A percentile compares a stretch with the other conserved stretches of the same genome.
Conservation (phyloP, 2,113 vertebrate genomes). For the Megaceryle torquata region DNA sequence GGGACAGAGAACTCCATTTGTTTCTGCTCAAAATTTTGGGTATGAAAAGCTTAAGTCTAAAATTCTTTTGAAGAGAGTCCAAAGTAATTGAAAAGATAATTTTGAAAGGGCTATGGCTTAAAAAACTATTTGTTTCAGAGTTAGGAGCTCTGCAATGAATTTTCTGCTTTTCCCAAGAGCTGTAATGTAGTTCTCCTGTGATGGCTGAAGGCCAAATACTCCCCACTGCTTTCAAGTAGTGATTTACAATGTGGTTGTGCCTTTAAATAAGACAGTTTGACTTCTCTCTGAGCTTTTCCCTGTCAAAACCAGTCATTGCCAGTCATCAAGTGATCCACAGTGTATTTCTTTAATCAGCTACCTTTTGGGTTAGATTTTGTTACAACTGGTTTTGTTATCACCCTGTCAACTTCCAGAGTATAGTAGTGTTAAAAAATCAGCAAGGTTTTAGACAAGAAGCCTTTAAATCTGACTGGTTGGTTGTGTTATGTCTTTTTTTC, state of each 20-base stretch:
- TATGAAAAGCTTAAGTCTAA: background rate
- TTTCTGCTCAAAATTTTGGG: slow-evolving; percentile 1
- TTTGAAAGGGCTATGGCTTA: background rate
- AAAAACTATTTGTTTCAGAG: slow-evolving; percentile 10
- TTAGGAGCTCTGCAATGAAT: background rate
- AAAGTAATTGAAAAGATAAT: slow-evolving; percentile 29
- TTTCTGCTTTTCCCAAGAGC: background rate
- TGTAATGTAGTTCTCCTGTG: background rate
- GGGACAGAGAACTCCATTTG: background rate
- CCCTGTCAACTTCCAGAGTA: background rate
- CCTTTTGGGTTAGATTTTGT: background rate
- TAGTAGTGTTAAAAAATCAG: background rate
- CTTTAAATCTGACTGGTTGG: slow-evolving; percentile 9
- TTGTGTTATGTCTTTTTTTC: background rate
- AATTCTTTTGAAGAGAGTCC: slow-evolving; percentile 20
- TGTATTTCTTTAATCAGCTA: background rate
- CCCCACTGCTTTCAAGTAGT: background rate
- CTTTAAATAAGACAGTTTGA: slow-evolving; percentile 26
- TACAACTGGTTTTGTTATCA: background rate
- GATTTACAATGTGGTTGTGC: background rate
- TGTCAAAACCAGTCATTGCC: background rate
- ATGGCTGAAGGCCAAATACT: background rate
- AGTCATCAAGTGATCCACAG: background rate
- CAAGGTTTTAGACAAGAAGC: background rate
- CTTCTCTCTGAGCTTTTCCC: background rate